phyloP scores from a whole-genome alignment of 2,888 invertebrate species.

The Pasiphila rectangulata region DNA sequence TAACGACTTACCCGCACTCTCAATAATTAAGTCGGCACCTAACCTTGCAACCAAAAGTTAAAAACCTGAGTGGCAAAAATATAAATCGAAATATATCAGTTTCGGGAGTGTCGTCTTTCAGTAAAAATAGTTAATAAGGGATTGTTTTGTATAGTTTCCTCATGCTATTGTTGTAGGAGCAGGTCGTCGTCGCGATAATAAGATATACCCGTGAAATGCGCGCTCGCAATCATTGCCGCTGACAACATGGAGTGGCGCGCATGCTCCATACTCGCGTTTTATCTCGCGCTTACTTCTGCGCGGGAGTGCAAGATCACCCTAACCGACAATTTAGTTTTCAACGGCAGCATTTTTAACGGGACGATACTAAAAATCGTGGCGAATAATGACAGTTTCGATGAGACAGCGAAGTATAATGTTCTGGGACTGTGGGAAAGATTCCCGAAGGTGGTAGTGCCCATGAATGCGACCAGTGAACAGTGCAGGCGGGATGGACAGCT shows the following conservation, averaged over 20 bases:
- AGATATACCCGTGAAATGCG: slow-evolving; percentile 44
- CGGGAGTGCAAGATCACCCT: slow-evolving; percentile 72
- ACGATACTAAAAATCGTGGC: slow-evolving; percentile 56
- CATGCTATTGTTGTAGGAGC: slow-evolving; percentile 43
- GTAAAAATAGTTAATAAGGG: background rate
- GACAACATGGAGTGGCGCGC: slow-evolving; percentile 70
- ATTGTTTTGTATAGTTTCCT: slow-evolving; percentile 29
- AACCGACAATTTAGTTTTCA: slow-evolving; percentile 50
- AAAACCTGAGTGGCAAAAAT: too few species aligned
- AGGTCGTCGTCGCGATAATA: slow-evolving; percentile 34
- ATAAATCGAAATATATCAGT: too few species aligned
- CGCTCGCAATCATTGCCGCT: slow-evolving; percentile 54
- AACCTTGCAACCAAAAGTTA: too few species aligned
- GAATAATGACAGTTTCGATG: slow-evolving; percentile 53
- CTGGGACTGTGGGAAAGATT: slow-evolving; percentile 65
- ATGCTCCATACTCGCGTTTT: slow-evolving; percentile 53
- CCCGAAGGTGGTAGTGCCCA: slow-evolving; percentile 70
- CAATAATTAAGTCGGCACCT: background rate
- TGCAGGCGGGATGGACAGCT: slow-evolving; percentile 68
- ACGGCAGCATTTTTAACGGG: slow-evolving; percentile 57
- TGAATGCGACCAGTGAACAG: slow-evolving; percentile 66
- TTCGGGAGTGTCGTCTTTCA: slow-evolving; percentile 2
- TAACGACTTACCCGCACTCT: background rate
- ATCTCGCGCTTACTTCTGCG: slow-evolving; percentile 45
- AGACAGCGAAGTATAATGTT: slow-evolving; percentile 54